Base-by-base conservation (phyloP, 2,113 vertebrate genomes). In the Macrotus californicus region DNA sequence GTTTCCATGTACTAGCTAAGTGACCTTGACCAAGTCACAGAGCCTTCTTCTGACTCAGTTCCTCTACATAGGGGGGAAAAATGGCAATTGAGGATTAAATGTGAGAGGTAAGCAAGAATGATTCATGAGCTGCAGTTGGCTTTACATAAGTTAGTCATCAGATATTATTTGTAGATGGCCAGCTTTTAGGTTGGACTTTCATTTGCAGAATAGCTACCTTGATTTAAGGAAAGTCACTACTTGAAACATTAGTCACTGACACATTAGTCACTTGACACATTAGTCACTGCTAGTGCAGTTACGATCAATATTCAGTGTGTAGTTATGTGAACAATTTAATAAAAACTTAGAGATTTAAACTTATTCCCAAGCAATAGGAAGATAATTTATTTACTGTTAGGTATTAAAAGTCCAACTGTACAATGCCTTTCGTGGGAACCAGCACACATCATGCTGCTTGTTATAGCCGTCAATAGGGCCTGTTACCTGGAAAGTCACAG, bases 321-420 rank as follows among this genome's bases (percentile, higher is more conserved):
- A 93, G 86, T 79, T 96, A 83, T 79, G 18, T 46, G 88, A 95
- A 86, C 61, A 95, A 89, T 52, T 88, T 86, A 88, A 87, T 85
- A 91, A 94, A 93, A 89, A 93, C 86, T 91, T 84, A 79, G 82
- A 94, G n/a, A 79, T 70, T 80, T 95, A 93, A 91, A 95, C 86
- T 88, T 76, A 56, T 59, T 93, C 79, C 54, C 18, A 69, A 93
- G 86, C 81, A 91, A 83, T 67, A 76, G 64, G 34, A 91, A 91
- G 54, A 52, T 83, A 64, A 96, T 95, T 83, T 89, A 83, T 97
- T 94, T 96, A 87, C 91, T 87, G 61, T 80, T 43, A 73, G 54
- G 15, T 89, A 83, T 89, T 52, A 54, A 93, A 94, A 96, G 75
- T 76, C 73, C 79, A 72, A 91, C 29, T 34, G 15, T 4, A 69